A percentile compares a stretch with the other conserved stretches of the same genome.
Evolutionary conservation across 2,888 invertebrate species (phyloP).

Genomic region (Andrena trimmerana): DNA sequence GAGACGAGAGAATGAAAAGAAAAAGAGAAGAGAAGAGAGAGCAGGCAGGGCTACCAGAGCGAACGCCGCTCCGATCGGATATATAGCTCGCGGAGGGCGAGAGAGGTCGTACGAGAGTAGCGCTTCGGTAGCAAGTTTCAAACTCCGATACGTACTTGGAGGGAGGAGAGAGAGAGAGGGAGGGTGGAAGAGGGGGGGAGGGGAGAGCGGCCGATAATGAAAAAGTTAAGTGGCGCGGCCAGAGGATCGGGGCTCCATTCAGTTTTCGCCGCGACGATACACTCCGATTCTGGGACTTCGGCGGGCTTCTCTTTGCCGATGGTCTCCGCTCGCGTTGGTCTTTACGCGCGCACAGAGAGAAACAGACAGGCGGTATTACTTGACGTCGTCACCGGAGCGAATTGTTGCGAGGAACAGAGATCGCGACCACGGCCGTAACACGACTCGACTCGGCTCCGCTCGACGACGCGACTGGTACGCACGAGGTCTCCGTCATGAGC

Average conservation of each 20-base stretch:
- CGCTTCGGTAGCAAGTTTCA: conserved; percentile 52
- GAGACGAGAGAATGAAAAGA: conserved; percentile 36
- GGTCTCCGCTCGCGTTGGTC: not conserved
- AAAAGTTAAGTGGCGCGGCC: not conserved
- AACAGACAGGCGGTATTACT: conserved; percentile 14
- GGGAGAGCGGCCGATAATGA: not conserved
- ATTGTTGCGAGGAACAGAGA: conserved; percentile 61
- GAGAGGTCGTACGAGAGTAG: conserved; percentile 68
- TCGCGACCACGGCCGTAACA: conserved; percentile 43
- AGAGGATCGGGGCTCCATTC: not conserved
- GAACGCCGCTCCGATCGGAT: conserved; percentile 56
- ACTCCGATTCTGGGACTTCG: not conserved
- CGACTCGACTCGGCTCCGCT: conserved; percentile 68
- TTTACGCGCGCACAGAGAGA: conserved; percentile 47
- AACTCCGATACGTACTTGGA: conserved; percentile 35
- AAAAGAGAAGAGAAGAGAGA: conserved; percentile 44
- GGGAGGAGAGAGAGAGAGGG: too few species aligned
- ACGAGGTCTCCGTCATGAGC: conserved; percentile 77
- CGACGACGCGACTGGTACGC: conserved; percentile 74
- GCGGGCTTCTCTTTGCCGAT: not conserved
- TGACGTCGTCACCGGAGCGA: conserved; percentile 58
- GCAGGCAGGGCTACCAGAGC: conserved; percentile 52
- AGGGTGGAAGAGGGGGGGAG: too few species aligned
- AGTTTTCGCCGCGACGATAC: not conserved
- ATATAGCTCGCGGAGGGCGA: conserved; percentile 70